Conservation (phyloP, 2,888 invertebrate genomes). For the Acronicta leporina region DNA sequence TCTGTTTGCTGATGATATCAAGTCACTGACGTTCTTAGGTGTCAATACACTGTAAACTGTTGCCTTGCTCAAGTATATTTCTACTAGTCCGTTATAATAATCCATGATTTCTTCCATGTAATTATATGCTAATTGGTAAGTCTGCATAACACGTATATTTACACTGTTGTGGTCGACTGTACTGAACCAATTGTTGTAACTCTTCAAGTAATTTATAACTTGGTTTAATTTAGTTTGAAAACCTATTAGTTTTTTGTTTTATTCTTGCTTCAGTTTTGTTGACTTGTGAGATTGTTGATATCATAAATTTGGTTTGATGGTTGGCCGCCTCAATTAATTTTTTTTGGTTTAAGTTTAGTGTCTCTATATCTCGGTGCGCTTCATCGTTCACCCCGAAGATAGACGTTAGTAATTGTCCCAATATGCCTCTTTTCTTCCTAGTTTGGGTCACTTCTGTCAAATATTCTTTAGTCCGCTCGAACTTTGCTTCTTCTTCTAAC, state of each 20-base stretch:
- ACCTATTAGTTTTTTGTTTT: conserved; percentile 1
- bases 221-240: conserved; percentile 10
- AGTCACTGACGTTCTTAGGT: conserved; percentile 8
- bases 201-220: conserved; percentile 4
- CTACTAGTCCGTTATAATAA: conserved; percentile 3
- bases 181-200: conserved; percentile 5
- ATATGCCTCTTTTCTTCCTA: conserved; percentile 10
- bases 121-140: conserved; percentile 9
- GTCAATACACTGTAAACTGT: conserved; percentile 9
- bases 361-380: conserved; percentile 12
- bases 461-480: conserved; percentile 2
- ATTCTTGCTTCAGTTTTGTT: conserved; percentile 9
- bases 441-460: conserved; percentile 7
- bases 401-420: conserved; percentile 14
- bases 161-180: conserved; percentile 7
- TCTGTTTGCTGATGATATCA: conserved; percentile 2
- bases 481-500: conserved; percentile 6
- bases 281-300: conserved; percentile 14
- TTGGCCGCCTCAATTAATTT: conserved; percentile 16
- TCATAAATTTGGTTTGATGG: conserved; percentile 22
- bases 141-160: conserved; percentile 3
- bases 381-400: conserved; percentile 16
- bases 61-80: conserved; percentile 5
- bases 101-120: conserved; percentile 6
- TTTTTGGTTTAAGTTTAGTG: conserved; percentile 11